These are phyloP conservation scores for Glareola pratincola DNA, from an alignment of 2,113 vertebrate species.

Conservation along the genomic window DNA sequence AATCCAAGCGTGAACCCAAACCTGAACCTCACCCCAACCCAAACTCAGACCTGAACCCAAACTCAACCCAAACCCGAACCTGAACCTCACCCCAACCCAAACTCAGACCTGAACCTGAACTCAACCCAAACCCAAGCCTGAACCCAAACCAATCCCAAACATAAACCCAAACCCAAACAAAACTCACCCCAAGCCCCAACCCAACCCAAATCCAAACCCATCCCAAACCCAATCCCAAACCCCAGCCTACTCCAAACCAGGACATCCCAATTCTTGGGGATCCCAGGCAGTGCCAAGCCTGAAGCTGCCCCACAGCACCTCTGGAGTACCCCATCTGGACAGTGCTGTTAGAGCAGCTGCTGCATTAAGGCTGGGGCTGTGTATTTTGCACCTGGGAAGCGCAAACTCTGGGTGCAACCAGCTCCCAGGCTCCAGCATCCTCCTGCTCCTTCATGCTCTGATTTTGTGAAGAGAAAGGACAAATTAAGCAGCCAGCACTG, in stretches of 20 bases:
- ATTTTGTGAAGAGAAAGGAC: background rate
- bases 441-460: background rate
- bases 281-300: background rate
- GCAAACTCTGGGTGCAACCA: background rate
- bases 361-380: background rate
- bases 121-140: background rate
- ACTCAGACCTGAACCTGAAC: background rate
- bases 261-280: fast-evolving
- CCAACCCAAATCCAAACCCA: background rate
- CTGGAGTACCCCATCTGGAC: no score
- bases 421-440: background rate
- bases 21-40: background rate
- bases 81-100: background rate
- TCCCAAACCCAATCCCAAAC: background rate
- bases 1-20: background rate
- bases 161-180: background rate
- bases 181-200: no score
- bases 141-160: background rate
- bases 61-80: background rate
- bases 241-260: background rate
- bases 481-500: background rate
- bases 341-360: background rate
- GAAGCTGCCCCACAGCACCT: background rate
- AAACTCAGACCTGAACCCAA: background rate
- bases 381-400: background rate